phyloP scores from a whole-genome alignment of 2,113 vertebrate genomes.

The Aythya baeri region DNA sequence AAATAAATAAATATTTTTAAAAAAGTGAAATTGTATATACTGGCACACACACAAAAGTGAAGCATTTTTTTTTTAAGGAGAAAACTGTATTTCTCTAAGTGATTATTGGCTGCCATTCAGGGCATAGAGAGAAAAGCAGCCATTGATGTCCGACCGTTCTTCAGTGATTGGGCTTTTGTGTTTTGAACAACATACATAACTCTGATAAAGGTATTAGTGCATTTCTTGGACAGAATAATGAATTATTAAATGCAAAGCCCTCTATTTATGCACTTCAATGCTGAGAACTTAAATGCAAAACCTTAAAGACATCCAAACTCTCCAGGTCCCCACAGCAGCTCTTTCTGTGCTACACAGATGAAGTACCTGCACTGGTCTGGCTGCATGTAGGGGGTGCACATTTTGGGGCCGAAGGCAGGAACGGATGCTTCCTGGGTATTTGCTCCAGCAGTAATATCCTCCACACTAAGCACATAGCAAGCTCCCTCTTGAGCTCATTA shows the following conservation, averaged over 20 bases:
- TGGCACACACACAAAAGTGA: neutral
- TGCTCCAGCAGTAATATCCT: neutral
- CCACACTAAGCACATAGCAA: neutral
- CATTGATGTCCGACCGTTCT: neutral
- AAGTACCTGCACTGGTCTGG: neutral
- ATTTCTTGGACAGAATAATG: neutral
- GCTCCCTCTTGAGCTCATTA: conserved; percentile 9
- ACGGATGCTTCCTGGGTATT: accelerated
- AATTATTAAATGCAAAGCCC: conserved; percentile 16
- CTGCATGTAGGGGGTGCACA: neutral
- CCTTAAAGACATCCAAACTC: neutral
- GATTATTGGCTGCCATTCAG: neutral
- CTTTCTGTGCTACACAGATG: neutral
- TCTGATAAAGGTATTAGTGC: conserved; percentile 16
- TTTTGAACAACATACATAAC: neutral
- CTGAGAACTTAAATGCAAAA: neutral
- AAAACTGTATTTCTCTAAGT: neutral
- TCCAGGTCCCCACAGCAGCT: neutral
- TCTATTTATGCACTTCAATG: neutral
- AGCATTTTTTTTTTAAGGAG: neutral
- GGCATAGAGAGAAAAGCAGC: neutral
- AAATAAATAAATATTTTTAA: too few species aligned
- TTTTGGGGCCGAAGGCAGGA: neutral
- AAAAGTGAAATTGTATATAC: neutral
- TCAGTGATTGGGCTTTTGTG: neutral